Conservation (phyloP, 2,888 invertebrate species). For the Lordiphosa fenestrarum region DNA sequence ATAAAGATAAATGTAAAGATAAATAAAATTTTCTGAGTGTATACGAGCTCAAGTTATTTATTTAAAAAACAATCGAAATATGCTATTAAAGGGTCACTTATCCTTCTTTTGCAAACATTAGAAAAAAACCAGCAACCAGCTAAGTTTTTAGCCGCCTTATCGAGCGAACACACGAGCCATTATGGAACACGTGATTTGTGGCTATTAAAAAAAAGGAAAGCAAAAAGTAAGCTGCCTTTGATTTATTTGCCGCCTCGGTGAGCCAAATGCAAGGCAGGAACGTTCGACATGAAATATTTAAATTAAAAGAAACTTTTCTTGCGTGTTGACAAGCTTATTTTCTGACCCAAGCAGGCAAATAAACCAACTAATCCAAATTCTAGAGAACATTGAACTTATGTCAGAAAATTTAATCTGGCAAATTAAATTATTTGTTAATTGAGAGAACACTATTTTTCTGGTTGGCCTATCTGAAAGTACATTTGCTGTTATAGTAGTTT, state of each 20-base stretch:
- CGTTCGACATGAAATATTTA: constrained; percentile 69
- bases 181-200: constrained; percentile 65
- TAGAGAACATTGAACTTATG: constrained; percentile 6
- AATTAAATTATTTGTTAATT: not conserved
- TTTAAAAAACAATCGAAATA: constrained; percentile 47
- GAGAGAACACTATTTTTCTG: not conserved
- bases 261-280: constrained; percentile 42
- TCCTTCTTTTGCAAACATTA: constrained; percentile 57
- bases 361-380: not conserved
- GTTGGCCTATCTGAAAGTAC: too few relatives aligned
- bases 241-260: constrained; percentile 56
- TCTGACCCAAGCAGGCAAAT: not conserved
- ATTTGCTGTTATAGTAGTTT: too few relatives aligned
- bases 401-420: constrained; percentile 3
- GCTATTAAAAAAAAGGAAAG: constrained; percentile 43
- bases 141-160: constrained; percentile 47
- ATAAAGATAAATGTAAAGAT: too few relatives aligned
- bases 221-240: constrained; percentile 58
- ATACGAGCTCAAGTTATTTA: too few relatives aligned
- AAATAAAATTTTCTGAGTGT: too few relatives aligned
- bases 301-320: constrained; percentile 68
- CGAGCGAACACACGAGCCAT: constrained; percentile 45
- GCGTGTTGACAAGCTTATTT: constrained; percentile 65
- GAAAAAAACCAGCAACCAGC: constrained; percentile 6
- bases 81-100: constrained; percentile 60